phyloP scores from a whole-genome alignment of 2,797 vertebrate species.

The Acrossocheilus wenchowensis region DNA sequence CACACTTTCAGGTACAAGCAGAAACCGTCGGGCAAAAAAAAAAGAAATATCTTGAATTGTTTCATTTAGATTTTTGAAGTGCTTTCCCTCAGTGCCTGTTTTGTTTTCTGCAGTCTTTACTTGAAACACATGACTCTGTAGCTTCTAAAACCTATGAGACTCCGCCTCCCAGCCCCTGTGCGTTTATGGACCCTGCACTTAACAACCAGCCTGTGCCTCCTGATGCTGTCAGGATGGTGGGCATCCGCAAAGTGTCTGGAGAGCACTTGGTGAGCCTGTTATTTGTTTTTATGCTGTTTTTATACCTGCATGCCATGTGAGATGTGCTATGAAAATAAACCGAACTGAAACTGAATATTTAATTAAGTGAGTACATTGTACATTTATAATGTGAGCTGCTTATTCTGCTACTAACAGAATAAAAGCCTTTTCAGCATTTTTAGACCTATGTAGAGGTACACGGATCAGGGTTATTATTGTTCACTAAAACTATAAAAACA shows the following conservation, averaged over 20 bases:
- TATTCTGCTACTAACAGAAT: neutral
- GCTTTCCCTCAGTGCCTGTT: neutral
- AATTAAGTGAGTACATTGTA: neutral
- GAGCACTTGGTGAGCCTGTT: conserved; percentile 86
- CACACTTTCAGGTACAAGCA: conserved; percentile 90
- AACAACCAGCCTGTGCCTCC: conserved; percentile 92
- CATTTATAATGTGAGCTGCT: neutral
- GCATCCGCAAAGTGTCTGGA: conserved; percentile 91
- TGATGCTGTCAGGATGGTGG: conserved; percentile 95
- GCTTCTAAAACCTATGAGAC: conserved; percentile 95
- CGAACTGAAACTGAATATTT: neutral
- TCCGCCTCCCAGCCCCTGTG: conserved; percentile 87
- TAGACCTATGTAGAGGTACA: neutral
- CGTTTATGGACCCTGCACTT: conserved; percentile 85
- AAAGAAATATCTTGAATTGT: neutral
- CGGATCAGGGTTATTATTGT: neutral
- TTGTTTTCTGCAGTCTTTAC: conserved; percentile 81
- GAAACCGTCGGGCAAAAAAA: neutral
- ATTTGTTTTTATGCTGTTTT: neutral
- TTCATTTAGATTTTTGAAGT: neutral
- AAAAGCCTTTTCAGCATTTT: neutral
- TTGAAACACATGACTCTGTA: conserved; percentile 96
- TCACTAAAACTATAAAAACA: neutral
- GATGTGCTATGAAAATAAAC: neutral
- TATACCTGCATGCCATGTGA: neutral